Base-by-base conservation (phyloP, 2,888 invertebrate genomes). In the Xiphydria camelus region DNA sequence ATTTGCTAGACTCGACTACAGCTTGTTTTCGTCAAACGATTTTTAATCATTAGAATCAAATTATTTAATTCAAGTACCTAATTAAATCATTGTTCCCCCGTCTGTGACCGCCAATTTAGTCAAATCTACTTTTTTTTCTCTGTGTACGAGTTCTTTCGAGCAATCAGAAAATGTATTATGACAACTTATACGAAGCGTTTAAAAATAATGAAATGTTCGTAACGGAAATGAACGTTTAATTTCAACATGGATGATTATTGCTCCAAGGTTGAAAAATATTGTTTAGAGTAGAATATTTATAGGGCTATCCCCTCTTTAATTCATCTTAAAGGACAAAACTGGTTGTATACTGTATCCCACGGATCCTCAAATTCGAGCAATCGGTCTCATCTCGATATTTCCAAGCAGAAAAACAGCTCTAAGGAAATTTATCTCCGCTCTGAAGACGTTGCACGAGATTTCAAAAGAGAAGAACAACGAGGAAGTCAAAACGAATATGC, bases 331-430 rank as follows among this genome's bases (percentile, higher is more conserved):
- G 62, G 51, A 44, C n/a, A 60, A 50, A 53, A 43, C 51, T 2
- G 62, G 60, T n/a, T 56, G 53, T 34, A 61, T 60, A 53, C 35
- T 61, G 4, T 55, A 49, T 39, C 62, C 62, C 14, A 43, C 58
- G 17, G 52, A 57, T 44, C 39, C 35, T n/a, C 40, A 51, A 7
- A 51, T 51, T 25, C 49, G 36, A 20, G 41, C 51, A 5, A 45
- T 57, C 14, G 45, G 59, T 25, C 34, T 61, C 4, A 55, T 61
- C 22, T 46, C 60, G 4, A 45, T 60, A 21, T 48, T 48, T 40
- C 47, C 51, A 4, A 47, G 39, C 6, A 48, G 53, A 33, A 23
- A 49, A 36, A 14, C 33, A 18, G 57, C 57, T 1, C 38, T 59
- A 25, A 25, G 26, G 36, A 40, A 52, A 19, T 62, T 61, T 25